Evolutionary conservation across 92 coral and sea anemone genomes (phyloP).

Genomic region (Epizoanthus ramosus): DNA sequence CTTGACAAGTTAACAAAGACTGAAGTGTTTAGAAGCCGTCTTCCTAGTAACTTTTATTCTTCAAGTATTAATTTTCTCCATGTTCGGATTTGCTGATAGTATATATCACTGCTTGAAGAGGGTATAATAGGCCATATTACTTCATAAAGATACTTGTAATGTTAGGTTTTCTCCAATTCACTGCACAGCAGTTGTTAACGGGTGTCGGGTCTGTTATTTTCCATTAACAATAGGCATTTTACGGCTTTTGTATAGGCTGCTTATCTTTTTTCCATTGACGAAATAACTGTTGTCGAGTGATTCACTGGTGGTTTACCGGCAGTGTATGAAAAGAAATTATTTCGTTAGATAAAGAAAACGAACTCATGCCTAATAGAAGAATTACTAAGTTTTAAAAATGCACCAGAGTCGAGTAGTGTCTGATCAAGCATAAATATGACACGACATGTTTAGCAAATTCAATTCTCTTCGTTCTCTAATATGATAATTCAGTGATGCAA

Average conservation of each 20-base stretch:
- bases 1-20: slow-evolving; percentile 15
- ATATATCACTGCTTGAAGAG: neutral
- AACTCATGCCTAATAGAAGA: slow-evolving; percentile 2
- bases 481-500: no score
- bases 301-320: slow-evolving; percentile 1
- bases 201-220: slow-evolving; percentile 6
- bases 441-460: neutral
- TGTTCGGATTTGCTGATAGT: neutral
- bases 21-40: neutral
- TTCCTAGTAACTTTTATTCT: neutral
- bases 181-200: slow-evolving; percentile 8
- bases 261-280: slow-evolving; percentile 10
- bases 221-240: slow-evolving; percentile 4
- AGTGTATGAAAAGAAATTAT: neutral
- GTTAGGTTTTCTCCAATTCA: neutral
- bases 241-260: slow-evolving; percentile 12
- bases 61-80: neutral
- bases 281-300: slow-evolving; percentile 25
- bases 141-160: neutral
- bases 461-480: no score
- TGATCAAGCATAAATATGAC: neutral
- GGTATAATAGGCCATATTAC: neutral
- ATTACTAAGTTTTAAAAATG: neutral
- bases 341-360: neutral
- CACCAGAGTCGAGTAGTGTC: neutral